Conservation (phyloP, 2,888 invertebrate species). For the Nebria brevicollis region DNA sequence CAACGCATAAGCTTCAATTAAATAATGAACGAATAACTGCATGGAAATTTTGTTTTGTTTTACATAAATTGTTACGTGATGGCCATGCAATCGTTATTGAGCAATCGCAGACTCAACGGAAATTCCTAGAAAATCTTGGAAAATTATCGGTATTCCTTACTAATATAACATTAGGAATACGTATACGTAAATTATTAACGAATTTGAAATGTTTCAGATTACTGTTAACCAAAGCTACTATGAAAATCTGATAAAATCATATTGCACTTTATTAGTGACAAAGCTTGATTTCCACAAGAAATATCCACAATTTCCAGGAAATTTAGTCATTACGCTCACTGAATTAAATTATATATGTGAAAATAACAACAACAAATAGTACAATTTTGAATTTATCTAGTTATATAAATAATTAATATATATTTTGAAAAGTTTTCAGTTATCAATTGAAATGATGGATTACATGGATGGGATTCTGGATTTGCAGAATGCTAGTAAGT, state of each 20-base stretch:
- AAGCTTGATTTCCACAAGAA: constrained; percentile 95
- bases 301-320: constrained; percentile 93
- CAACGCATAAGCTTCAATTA: constrained; percentile 74
- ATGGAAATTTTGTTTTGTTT: constrained; percentile 99
- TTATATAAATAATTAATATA: constrained; percentile 65
- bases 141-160: constrained; percentile 80
- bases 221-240: constrained; percentile 83
- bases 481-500: constrained; percentile 85
- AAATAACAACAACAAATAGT: constrained; percentile 95
- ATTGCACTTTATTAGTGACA: constrained; percentile 85
- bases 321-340: constrained; percentile 84
- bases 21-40: constrained; percentile 95
- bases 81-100: constrained; percentile 89
- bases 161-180: background rate
- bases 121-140: constrained; percentile 86
- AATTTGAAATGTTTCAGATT: constrained; percentile 35
- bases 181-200: constrained; percentile 15
- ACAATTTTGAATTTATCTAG: constrained; percentile 69
- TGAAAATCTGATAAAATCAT: constrained; percentile 89
- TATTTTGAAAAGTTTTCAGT: constrained; percentile 85
- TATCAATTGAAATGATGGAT: constrained; percentile 97
- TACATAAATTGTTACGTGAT: constrained; percentile 95
- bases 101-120: constrained; percentile 84
- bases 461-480: constrained; percentile 96
- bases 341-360: constrained; percentile 88